Evolutionary conservation across 2,888 invertebrate genomes (phyloP), one percentile per base, ranked within the genome.

Genomic region (Leucophenga maculata): DNA sequence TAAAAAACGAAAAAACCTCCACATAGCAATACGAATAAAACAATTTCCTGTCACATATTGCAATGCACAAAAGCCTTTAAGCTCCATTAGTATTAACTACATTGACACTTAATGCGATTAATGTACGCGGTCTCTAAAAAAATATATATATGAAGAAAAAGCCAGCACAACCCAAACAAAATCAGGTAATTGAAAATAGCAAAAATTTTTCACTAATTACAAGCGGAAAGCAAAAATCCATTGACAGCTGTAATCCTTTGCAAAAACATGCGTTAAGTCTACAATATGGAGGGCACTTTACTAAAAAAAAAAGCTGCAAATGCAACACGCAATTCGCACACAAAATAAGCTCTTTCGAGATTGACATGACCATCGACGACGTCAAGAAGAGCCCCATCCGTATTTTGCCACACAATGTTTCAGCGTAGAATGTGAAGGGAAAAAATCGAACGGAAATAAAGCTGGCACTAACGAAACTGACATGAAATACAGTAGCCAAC

Each of bases 31-130:
- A 13, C 13, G 13, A 48, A n/a, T n/a, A n/a, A n/a, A n/a, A n/a
- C n/a, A n/a, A n/a, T n/a, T n/a, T n/a, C n/a, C n/a, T n/a, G n/a
- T n/a, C n/a, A n/a, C n/a, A n/a, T n/a, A n/a, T n/a, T n/a, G n/a
- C n/a, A n/a, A n/a, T 4, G 50, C 50, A 18, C 6, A 50, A 50
- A 71, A 78, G 65, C 65, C 54, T 60, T 66, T 75, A 64, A 48
- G n/a, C 73, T 72, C 74, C 77, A 78, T 78, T 75, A 75, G 68
- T 75, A 74, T 77, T 78, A 75, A 68, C 59, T 52, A 31, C 66
- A 39, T 8, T 11, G 39, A 39, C 39, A 64, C 71, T 67, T 70
- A 73, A 77, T 71, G 72, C 77, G 69, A 73, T 78, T 74, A 69
- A 69, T 44, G 50, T 67, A 48, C 50, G 50, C 55, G n/a, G 31